Base-by-base conservation (phyloP, 2,888 invertebrate species). In the Epistrophe grossulariae region DNA sequence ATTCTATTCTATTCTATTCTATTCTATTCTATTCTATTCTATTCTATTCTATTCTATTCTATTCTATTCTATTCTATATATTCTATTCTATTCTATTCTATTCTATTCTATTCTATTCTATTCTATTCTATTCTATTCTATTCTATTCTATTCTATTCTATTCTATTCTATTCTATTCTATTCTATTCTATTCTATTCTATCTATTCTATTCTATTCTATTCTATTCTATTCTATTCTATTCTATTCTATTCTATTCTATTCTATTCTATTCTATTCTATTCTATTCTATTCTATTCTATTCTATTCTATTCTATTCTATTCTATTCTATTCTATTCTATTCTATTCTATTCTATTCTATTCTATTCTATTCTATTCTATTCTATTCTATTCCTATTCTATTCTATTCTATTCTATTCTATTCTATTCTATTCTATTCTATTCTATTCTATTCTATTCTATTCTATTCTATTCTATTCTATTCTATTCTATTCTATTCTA, bases 61-160 rank as follows among this genome's bases (percentile, higher is more conserved):
- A 43, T 43, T 43, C 43, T 43, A 43, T 43, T 43, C 43, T n/a
- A n/a, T n/a, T n/a, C n/a, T n/a, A n/a, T n/a, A n/a, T 43, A 43
- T 43, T 43, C 43, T 43, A 43, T 43, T 43, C 43, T 43, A 43
- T 43, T 43, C 43, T 43, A 43, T 43, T 43, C 43, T 43, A 43
- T 43, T 43, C 43, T 43, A 43, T 43, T 43, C 43, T 43, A 43
- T 43, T 43, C 43, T 43, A 43, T 43, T 43, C 43, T 43, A 43
- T 43, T 43, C 43, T 43, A 43, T 43, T 43, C 43, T 43, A 43
- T 43, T 43, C 43, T 43, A 43, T 43, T 43, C 43, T 43, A 43
- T 43, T 43, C 43, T 43, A 43, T 43, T 43, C 43, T 43, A 43
- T 43, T 43, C 43, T 43, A 43, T 43, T 43, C 43, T 43, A 43